These are phyloP conservation scores for Hemibagrus wyckioides DNA, from an alignment of 2,113 vertebrate genomes.

Conservation along the genomic window DNA sequence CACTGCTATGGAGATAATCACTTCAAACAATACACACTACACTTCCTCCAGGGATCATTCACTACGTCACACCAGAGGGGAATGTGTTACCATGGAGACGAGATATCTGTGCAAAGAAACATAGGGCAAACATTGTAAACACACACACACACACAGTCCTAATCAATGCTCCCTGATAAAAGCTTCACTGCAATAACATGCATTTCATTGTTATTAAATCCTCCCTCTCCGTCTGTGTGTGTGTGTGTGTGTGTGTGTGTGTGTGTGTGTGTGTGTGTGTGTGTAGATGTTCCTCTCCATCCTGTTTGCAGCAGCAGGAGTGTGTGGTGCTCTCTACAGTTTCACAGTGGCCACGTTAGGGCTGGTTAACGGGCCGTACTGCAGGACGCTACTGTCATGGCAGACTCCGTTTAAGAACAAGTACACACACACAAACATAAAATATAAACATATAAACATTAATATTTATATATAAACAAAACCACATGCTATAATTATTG, in stretches of 20 bases:
- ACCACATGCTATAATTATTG: too few relatives aligned
- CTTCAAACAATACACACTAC: not conserved
- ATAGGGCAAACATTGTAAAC: not conserved
- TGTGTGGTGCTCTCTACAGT: constrained; percentile 72
- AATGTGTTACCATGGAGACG: not conserved
- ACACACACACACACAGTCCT: not conserved
- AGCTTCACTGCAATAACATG: not conserved
- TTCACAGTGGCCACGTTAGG: constrained; percentile 66
- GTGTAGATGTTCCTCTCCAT: constrained; percentile 80
- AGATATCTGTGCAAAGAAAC: not conserved
- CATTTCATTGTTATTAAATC: not conserved
- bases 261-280: constrained; percentile 30
- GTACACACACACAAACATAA: constrained; percentile 53
- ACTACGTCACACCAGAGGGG: too few relatives aligned
- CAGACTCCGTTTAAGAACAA: constrained; percentile 64
- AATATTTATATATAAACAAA: too few relatives aligned
- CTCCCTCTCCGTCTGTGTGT: not conserved
- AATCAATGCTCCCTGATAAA: not conserved
- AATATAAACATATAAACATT: too few relatives aligned
- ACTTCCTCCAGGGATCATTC: not conserved
- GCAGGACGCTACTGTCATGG: constrained; percentile 44
- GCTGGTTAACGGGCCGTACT: constrained; percentile 72
- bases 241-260: constrained; percentile 1
- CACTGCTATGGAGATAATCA: not conserved
- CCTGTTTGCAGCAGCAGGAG: constrained; percentile 72